These are phyloP conservation scores for Esox niger DNA, from an alignment of 2,113 vertebrate species.

Conservation along the genomic window DNA sequence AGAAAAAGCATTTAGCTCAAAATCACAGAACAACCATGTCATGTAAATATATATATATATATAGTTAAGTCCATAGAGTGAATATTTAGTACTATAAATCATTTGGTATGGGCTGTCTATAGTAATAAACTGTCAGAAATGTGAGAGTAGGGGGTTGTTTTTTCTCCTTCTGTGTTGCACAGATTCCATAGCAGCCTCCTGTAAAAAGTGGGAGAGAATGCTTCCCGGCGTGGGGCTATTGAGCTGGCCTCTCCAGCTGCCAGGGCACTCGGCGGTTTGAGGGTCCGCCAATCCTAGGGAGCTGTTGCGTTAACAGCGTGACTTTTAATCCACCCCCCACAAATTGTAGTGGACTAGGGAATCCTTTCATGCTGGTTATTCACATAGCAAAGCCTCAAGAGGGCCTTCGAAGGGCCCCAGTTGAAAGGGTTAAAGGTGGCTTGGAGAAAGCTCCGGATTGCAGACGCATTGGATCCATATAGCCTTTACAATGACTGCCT, in stretches of 20 bases:
- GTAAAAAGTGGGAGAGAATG: conserved; percentile 9
- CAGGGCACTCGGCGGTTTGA: conserved; percentile 5
- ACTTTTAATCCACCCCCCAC: conserved; percentile 26
- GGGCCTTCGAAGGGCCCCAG: neutral
- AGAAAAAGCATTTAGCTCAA: neutral
- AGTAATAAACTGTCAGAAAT: neutral
- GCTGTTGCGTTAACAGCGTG: conserved; percentile 3
- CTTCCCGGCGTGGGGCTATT: conserved; percentile 16
- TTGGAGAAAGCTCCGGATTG: conserved; percentile 3
- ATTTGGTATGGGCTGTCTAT: neutral
- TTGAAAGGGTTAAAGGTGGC: conserved; percentile 11
- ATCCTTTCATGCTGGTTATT: conserved; percentile 17
- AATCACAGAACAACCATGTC: neutral
- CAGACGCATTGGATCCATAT: neutral
- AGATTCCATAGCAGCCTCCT: conserved; percentile 9
- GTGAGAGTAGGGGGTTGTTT: neutral
- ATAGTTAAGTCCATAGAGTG: neutral
- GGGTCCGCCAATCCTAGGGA: conserved; percentile 4
- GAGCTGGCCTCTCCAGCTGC: conserved; percentile 16
- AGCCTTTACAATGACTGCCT: neutral
- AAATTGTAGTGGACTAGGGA: neutral
- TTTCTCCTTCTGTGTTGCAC: neutral
- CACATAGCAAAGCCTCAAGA: conserved; percentile 17
- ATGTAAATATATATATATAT: too few relatives aligned
- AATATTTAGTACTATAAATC: neutral